Base-by-base conservation (phyloP, 2,113 vertebrate genomes). In the Onychorhynchus coronatus region DNA sequence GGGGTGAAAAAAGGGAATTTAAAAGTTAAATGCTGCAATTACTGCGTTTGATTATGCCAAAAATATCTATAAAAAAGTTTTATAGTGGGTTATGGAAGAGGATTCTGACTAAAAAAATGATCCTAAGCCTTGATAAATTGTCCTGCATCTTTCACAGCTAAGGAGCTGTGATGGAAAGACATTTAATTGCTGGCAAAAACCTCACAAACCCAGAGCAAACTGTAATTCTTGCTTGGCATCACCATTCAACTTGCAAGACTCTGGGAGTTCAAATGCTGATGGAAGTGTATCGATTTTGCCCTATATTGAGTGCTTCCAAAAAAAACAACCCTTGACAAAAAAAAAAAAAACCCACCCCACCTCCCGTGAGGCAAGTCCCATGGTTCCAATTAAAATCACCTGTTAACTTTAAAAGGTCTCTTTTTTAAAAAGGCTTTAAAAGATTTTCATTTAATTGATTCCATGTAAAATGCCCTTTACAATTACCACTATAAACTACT, bases 361-460 rank as follows among this genome's bases (percentile, higher is more conserved):
- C 88, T 92, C 96, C 91, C 85, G 92, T 97, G 98, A 98, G 95
- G 97, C 98, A 96, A 98, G 98, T 98, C 99, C 98, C 96, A 98
- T 98, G 98, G 98, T 98, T 99, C 99, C 99, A 99, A 99, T 99
- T 99, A 99, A 99, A 99, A 98, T 99, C 99, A 99, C 99, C 99
- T 99, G 99, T 99, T 99, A 98, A 98, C 98, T 93, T 97, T 98
- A 98, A 99, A 99, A 99, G 99, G 98, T 99, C 98, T 97, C 95
- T 98, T 98, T 98, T 99, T 99, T 98, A 99, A 99, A 99, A 98
- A 98, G 98, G 99, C 97, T 99, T 99, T 99, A 98, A 99, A 99
- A 99, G 99, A 99, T 99, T 99, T 99, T 99, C 99, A 98, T 99
- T 99, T 99, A 99, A 99, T 99, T 99, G 99, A 99, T 98, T 98